Evolutionary conservation across 2,888 invertebrate species (phyloP).

Genomic region (Drosophila picticornis): DNA sequence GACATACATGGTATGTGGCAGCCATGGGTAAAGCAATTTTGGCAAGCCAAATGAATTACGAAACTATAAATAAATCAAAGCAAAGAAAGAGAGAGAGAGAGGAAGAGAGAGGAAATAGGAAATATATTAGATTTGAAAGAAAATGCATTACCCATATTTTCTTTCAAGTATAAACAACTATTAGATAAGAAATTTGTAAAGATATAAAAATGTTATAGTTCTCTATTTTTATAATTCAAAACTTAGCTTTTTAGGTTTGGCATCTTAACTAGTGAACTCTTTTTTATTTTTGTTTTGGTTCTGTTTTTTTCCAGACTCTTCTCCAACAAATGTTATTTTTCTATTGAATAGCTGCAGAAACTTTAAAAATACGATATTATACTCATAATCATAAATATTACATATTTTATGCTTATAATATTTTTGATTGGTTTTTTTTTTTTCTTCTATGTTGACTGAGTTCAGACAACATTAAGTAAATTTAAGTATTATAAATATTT

Average conservation of each 20-base stretch:
- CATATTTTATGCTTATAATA: neutral
- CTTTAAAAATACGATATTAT: rapidly evolving
- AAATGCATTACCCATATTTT: neutral
- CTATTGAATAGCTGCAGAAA: neutral
- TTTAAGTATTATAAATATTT: too few relatives aligned
- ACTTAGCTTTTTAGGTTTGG: neutral
- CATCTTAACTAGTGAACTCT: neutral
- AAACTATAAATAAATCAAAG: conserved; percentile 37
- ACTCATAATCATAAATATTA: neutral
- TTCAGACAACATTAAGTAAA: neutral
- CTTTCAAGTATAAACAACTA: neutral
- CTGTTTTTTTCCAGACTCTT: neutral
- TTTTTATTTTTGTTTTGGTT: neutral
- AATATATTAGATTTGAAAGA: neutral
- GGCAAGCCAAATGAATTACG: conserved; percentile 52
- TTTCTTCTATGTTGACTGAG: neutral
- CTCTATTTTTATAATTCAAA: neutral
- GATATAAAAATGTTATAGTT: neutral
- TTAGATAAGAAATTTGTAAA: neutral
- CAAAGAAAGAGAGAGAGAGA: neutral
- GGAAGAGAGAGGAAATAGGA: neutral
- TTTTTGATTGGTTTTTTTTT: neutral
- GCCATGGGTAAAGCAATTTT: conserved; percentile 73
- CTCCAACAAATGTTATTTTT: neutral
- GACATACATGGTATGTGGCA: conserved; percentile 44